Conservation (phyloP, 2,113 vertebrate species). For the Dendrocopos noguchii region DNA sequence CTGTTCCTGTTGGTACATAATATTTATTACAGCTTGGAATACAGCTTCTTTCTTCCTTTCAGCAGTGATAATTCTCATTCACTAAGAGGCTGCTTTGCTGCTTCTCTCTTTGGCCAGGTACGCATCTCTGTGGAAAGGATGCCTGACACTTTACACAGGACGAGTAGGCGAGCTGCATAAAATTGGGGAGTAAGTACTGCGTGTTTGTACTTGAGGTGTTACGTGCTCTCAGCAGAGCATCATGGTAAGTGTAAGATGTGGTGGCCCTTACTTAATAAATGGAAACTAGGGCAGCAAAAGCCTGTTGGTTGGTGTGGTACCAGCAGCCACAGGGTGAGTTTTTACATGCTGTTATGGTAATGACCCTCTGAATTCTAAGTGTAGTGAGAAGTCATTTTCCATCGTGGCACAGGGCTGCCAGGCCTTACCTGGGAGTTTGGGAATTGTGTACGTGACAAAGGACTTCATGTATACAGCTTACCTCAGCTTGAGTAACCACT, state of each 20-base stretch:
- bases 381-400: constrained; percentile 28
- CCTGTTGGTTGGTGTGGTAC: not conserved
- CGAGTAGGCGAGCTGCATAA: constrained; percentile 97
- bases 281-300: not conserved
- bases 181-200: constrained; percentile 95
- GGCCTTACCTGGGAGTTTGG: not conserved
- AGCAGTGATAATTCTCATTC: not conserved
- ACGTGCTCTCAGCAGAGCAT: not conserved
- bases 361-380: constrained; percentile 48
- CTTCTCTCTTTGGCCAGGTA: constrained; percentile 78
- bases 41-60: not conserved
- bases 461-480: not conserved
- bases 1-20: not conserved
- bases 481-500: not conserved
- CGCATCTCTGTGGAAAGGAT: constrained; percentile 98
- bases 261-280: not conserved
- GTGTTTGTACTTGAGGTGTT: not conserved
- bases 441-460: not conserved
- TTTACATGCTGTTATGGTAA: not conserved
- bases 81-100: not conserved
- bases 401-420: not conserved
- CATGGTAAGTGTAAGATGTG: not conserved
- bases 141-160: constrained; percentile 95
- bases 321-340: constrained; percentile 43
- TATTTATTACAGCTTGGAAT: not conserved